Conservation (phyloP, 2,113 vertebrate genomes). For the Leuciscus idus region DNA sequence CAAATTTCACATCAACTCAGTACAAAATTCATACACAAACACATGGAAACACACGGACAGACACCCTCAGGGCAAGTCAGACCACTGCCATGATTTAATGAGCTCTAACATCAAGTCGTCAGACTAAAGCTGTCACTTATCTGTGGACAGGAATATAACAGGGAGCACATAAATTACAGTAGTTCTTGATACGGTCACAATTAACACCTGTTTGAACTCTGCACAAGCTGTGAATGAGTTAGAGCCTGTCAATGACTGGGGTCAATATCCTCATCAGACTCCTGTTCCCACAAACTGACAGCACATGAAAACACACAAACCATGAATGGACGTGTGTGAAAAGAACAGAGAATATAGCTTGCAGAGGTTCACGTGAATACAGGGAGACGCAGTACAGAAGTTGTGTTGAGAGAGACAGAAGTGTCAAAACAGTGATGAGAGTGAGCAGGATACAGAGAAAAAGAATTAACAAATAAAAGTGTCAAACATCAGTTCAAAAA, state of each 20-base stretch:
- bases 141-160: neutral
- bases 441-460: neutral
- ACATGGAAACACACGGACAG: neutral
- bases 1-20: constrained; percentile 2
- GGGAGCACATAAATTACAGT: neutral
- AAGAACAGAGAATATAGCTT: neutral
- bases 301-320: neutral
- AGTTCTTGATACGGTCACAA: neutral
- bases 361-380: neutral
- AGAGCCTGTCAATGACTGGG: neutral
- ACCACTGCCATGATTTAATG: neutral
- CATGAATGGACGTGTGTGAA: neutral
- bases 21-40: neutral
- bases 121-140: neutral
- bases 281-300: neutral
- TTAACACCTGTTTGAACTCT: neutral
- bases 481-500: neutral
- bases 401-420: neutral
- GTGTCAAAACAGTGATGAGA: neutral
- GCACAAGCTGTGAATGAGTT: neutral
- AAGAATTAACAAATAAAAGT: neutral
- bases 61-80: constrained; percentile 4
- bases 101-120: neutral
- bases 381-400: neutral
- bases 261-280: neutral